Percentiles rank a stretch among this genome's conserved stretches.
These are phyloP conservation scores for Cygnus olor DNA, from an alignment of 2,797 vertebrate genomes.

Conservation along the genomic window DNA sequence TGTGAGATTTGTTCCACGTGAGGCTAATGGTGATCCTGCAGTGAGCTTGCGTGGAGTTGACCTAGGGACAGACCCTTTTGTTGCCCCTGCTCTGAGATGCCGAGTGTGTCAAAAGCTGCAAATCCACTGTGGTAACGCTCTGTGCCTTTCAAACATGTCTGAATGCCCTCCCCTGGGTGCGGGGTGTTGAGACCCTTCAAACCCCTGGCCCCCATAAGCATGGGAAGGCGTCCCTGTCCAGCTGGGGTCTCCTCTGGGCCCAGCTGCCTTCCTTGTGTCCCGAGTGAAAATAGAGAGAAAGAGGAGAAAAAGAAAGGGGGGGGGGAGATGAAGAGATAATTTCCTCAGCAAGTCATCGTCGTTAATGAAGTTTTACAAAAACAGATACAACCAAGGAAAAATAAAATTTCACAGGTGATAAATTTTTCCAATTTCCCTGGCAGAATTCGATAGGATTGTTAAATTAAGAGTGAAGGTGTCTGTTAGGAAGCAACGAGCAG, in stretches of 20 bases:
- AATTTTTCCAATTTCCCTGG: slow-evolving; percentile 97
- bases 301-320: background rate
- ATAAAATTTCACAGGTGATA: slow-evolving; percentile 97
- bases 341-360: slow-evolving; percentile 89
- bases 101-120: background rate
- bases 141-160: background rate
- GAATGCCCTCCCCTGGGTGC: no score
- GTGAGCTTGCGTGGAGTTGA: background rate
- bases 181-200: rapidly evolving
- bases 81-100: background rate
- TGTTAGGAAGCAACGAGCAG: slow-evolving; percentile 86
- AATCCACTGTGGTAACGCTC: background rate
- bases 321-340: slow-evolving; percentile 78
- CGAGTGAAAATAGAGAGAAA: slow-evolving; percentile 66
- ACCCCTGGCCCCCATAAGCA: background rate
- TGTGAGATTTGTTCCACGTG: background rate
- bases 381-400: slow-evolving; percentile 91
- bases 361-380: slow-evolving; percentile 92
- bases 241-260: slow-evolving; percentile 71
- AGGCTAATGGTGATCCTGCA: no score
- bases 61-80: background rate
- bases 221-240: slow-evolving; percentile 60
- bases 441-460: slow-evolving; percentile 94
- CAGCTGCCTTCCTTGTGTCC: slow-evolving; percentile 69
- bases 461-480: slow-evolving; percentile 94